Evolutionary conservation across 1,140 invertebrate species (phyloP).

Genomic region (Pachyrhynchus sulphureomaculatus): DNA sequence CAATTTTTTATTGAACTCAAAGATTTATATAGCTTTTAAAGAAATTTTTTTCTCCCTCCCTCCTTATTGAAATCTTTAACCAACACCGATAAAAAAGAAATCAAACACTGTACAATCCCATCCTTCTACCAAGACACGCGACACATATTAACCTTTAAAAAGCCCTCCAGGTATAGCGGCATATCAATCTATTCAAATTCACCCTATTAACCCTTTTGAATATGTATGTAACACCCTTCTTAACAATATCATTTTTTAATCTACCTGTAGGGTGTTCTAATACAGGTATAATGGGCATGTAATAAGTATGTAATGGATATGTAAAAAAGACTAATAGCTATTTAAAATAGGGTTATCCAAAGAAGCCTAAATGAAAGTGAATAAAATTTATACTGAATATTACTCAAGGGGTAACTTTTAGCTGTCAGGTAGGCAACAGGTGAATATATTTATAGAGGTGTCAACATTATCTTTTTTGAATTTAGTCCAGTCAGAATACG

Average conservation of each 20-base stretch:
- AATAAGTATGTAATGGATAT: constrained; percentile 2
- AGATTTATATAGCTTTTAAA: no score
- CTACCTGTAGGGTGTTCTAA: neutral
- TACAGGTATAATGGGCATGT: neutral
- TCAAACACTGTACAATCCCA: no score
- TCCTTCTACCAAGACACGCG: no score
- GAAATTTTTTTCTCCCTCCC: no score
- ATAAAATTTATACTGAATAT: neutral
- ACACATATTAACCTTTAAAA: neutral
- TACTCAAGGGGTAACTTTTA: neutral
- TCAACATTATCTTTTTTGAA: no score
- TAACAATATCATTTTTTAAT: constrained; percentile 3
- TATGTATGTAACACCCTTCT: neutral
- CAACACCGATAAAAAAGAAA: no score
- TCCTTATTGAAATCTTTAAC: no score
- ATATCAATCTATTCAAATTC: constrained; percentile 4
- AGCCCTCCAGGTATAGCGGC: constrained; percentile 4
- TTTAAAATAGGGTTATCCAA: neutral
- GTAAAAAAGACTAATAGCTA: neutral
- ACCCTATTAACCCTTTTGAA: constrained; percentile 3
- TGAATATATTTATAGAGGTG: neutral
- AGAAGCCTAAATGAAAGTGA: neutral
- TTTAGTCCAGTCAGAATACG: no score
- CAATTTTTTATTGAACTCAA: no score
- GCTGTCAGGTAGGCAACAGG: neutral